A percentile compares a stretch with the other conserved stretches of the same genome.
These are phyloP conservation scores for Callipepla californica DNA, from an alignment of 2,113 vertebrate genomes.

Conservation along the genomic window DNA sequence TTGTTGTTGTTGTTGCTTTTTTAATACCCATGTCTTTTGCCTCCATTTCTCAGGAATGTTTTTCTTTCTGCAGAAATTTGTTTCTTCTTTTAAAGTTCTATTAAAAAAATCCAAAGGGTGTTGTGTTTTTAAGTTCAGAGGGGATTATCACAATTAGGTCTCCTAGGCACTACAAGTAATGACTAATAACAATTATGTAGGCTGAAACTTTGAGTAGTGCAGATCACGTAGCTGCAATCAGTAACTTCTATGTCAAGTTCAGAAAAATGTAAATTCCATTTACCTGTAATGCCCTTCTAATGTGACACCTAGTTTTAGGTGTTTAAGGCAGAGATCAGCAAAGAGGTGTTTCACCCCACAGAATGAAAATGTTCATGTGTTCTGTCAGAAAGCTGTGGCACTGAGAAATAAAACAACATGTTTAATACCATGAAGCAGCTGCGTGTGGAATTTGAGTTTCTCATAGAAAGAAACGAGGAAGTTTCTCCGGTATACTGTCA, in stretches of 20 bases:
- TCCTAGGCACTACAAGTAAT: slow-evolving; percentile 54
- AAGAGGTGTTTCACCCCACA: not conserved
- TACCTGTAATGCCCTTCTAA: not conserved
- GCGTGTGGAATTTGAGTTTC: not conserved
- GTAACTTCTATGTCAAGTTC: not conserved
- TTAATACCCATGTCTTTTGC: not conserved
- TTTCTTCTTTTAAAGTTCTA: slow-evolving; percentile 61
- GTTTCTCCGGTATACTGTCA: no score
- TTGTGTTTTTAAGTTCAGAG: slow-evolving; percentile 41
- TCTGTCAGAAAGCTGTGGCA: not conserved
- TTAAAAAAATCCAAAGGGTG: slow-evolving; percentile 52
- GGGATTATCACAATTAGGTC: slow-evolving; percentile 71
- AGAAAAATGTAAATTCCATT: not conserved
- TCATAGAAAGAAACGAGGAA: not conserved
- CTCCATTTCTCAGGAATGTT: slow-evolving; percentile 41
- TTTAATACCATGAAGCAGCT: not conserved
- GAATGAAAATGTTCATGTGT: not conserved
- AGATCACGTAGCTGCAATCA: slow-evolving; percentile 36
- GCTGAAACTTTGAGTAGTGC: not conserved
- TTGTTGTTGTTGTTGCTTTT: not conserved
- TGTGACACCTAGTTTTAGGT: not conserved
- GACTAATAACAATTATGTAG: slow-evolving; percentile 57
- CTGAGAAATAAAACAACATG: not conserved
- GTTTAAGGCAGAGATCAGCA: not conserved
- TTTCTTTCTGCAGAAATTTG: slow-evolving; percentile 52